Evolutionary conservation across 2,888 invertebrate genomes (phyloP).

Genomic region (Hymenopus coronatus): DNA sequence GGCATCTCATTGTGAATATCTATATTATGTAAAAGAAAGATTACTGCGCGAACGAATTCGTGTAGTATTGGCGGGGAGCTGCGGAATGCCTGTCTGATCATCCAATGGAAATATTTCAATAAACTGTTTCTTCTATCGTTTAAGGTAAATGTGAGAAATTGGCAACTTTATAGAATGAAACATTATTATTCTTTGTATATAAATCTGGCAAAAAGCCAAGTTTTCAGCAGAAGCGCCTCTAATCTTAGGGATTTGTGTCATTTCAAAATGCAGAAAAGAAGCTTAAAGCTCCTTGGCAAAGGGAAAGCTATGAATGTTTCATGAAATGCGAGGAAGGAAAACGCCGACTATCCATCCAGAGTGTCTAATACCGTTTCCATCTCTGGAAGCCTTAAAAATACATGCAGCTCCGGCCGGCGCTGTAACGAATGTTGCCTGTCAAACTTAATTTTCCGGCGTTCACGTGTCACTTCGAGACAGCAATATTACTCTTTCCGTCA

Average conservation of each 20-base stretch:
- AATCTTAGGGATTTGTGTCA: not conserved
- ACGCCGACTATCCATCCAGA: not conserved
- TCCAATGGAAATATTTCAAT: too few relatives aligned
- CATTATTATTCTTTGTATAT: too few relatives aligned
- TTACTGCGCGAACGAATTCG: too few relatives aligned
- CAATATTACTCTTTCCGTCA: too few relatives aligned
- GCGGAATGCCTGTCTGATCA: too few relatives aligned
- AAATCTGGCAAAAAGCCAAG: too few relatives aligned
- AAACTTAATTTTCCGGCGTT: not conserved
- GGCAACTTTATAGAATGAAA: too few relatives aligned
- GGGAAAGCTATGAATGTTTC: not conserved
- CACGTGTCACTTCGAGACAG: not conserved
- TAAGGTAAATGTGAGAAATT: too few relatives aligned
- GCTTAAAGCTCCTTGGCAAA: not conserved
- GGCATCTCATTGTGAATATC: too few relatives aligned
- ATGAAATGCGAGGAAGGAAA: not conserved
- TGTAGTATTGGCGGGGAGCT: too few relatives aligned
- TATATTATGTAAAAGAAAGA: too few relatives aligned
- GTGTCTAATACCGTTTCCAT: not conserved
- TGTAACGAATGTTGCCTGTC: not conserved
- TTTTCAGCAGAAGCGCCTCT: not conserved
- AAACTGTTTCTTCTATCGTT: too few relatives aligned
- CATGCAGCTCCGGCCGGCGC: not conserved
- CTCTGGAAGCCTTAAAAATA: not conserved
- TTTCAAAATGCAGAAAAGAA: not conserved